Evolutionary conservation across 2,888 invertebrate species (phyloP).

Genomic region (Heliconius cydno): DNA sequence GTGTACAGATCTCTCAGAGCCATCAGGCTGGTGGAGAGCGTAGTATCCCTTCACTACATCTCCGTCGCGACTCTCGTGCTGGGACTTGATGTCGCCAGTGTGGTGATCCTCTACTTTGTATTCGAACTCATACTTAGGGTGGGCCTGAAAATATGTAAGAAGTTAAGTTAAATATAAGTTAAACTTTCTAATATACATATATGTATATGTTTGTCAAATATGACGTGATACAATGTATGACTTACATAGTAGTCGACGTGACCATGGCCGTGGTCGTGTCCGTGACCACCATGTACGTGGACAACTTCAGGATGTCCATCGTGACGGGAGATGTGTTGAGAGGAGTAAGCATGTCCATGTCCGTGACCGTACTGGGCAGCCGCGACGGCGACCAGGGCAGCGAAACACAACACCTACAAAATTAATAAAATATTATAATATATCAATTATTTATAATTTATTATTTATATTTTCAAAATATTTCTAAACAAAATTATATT

Average conservation of each 20-base stretch:
- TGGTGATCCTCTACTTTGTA: slow-evolving; percentile 57
- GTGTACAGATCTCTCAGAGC: too few species aligned
- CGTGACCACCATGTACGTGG: slow-evolving; percentile 36
- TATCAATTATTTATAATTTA: background rate
- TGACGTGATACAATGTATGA: background rate
- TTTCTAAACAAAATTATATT: background rate
- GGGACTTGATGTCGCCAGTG: too few species aligned
- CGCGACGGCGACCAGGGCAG: slow-evolving; percentile 29
- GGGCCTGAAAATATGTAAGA: slow-evolving; percentile 43
- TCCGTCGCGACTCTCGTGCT: too few species aligned
- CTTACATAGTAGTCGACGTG: slow-evolving; percentile 53
- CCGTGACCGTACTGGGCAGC: slow-evolving; percentile 46
- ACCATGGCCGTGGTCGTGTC: slow-evolving; percentile 44
- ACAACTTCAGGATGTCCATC: slow-evolving; percentile 59
- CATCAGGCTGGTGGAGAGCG: too few species aligned
- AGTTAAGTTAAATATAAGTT: background rate
- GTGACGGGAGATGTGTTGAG: slow-evolving; percentile 58
- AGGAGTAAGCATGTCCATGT: slow-evolving; percentile 57
- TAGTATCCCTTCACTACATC: too few species aligned
- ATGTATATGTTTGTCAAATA: background rate
- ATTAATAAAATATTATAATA: background rate
- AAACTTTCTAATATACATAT: background rate
- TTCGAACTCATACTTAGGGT: slow-evolving; percentile 55
- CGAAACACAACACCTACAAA: slow-evolving; percentile 50
- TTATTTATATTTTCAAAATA: background rate